Percentiles rank a stretch among this genome's conserved stretches.
Evolutionary conservation across 2,113 vertebrate genomes (phyloP).

Genomic region (Egretta garzetta): DNA sequence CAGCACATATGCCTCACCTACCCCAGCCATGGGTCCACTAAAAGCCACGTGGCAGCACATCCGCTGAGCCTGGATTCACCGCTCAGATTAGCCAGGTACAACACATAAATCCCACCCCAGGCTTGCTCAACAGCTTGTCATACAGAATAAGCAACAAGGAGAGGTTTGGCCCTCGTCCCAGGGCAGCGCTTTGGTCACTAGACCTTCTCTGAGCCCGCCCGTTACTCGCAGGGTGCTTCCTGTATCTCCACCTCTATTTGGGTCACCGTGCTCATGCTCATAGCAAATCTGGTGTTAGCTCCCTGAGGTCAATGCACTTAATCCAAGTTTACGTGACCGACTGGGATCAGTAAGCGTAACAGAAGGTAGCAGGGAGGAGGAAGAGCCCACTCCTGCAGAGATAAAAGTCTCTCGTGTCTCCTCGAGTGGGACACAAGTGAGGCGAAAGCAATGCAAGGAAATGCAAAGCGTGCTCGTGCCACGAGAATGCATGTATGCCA

Average conservation of each 20-base stretch:
- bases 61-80: not conserved
- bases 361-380: conserved; percentile 2
- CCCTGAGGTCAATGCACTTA: not conserved
- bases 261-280: not conserved
- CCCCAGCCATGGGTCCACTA: not conserved
- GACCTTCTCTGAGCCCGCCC: not conserved
- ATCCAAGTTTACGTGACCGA: conserved; percentile 1
- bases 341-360: not conserved
- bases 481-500: not conserved
- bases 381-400: not conserved
- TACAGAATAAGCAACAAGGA: not conserved
- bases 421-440: not conserved
- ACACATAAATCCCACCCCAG: not conserved
- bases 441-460: not conserved
- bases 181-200: not conserved
- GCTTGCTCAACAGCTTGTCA: not conserved
- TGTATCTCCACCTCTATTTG: not conserved
- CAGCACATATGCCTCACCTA: not conserved
- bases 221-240: not conserved
- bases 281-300: not conserved
- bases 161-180: not conserved
- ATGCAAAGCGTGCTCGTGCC: not conserved
- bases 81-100: not conserved
- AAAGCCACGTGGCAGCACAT: not conserved
- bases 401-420: not conserved